These are phyloP conservation scores for Apodemus sylvaticus DNA, from an alignment of 2,113 vertebrate species.

Conservation along the genomic window DNA sequence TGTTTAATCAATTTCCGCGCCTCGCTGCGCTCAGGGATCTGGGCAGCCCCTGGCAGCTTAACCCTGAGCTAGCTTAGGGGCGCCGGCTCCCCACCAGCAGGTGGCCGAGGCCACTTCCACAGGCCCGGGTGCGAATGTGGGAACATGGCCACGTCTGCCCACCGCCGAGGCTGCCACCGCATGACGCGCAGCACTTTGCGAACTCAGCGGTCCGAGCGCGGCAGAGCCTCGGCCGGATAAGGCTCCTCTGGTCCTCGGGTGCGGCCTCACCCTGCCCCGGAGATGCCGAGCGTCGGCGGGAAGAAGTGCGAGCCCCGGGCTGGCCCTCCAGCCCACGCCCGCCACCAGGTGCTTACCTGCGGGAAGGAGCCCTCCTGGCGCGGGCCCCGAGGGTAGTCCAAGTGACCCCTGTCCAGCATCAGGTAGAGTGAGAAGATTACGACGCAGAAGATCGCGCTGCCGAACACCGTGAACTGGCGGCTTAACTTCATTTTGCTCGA, in stretches of 20 bases:
- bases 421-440: constrained; percentile 91
- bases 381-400: constrained; percentile 86
- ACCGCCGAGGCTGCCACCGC: not conserved
- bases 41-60: not conserved
- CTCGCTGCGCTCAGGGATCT: not conserved
- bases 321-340: not conserved
- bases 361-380: constrained; percentile 84
- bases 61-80: not conserved
- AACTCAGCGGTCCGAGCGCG: not conserved
- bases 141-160: not conserved
- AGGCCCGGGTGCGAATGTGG: not conserved
- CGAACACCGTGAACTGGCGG: constrained; percentile 90
- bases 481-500: constrained; percentile 89
- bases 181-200: constrained; percentile 39
- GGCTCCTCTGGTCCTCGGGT: not conserved
- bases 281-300: not conserved
- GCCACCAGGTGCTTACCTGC: constrained; percentile 80
- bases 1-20: not conserved
- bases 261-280: not conserved
- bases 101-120: not conserved
- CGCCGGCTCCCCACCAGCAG: not conserved
- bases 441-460: constrained; percentile 91
- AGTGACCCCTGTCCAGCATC: constrained; percentile 91
- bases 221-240: not conserved
- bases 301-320: not conserved